These are phyloP conservation scores for Gavia stellata DNA, from an alignment of 2,113 vertebrate species.

Conservation along the genomic window DNA sequence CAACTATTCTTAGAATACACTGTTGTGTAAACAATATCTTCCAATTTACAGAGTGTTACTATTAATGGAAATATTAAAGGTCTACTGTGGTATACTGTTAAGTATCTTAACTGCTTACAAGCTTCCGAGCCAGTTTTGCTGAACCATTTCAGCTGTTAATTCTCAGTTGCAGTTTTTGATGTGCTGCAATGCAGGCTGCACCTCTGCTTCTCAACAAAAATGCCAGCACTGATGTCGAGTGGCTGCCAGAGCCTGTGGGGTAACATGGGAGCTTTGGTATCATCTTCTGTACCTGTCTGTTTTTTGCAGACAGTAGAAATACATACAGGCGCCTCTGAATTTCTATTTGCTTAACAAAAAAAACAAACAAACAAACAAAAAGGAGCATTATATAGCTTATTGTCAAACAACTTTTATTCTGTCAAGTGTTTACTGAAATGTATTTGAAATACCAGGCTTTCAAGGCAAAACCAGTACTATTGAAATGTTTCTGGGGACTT, in stretches of 20 bases:
- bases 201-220: not conserved
- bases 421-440: not conserved
- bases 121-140: not conserved
- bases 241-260: not conserved
- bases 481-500: not conserved
- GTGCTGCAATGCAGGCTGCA: not conserved
- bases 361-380: not conserved
- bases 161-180: not conserved
- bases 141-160: not conserved
- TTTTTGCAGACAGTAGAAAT: not conserved
- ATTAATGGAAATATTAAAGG: not conserved
- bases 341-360: not conserved
- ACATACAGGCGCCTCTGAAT: not conserved
- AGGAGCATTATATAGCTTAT: not conserved
- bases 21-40: not conserved
- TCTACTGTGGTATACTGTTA: not conserved
- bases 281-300: not conserved
- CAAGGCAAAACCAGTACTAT: not conserved
- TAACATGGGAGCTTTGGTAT: not conserved
- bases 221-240: not conserved
- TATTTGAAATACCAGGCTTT: not conserved
- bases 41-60: not conserved
- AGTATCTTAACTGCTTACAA: not conserved
- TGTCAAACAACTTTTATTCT: not conserved
- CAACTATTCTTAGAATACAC: not conserved